phyloP scores from a whole-genome alignment of 2,113 vertebrate genomes.

The Anarhynchus alexandrinus region DNA sequence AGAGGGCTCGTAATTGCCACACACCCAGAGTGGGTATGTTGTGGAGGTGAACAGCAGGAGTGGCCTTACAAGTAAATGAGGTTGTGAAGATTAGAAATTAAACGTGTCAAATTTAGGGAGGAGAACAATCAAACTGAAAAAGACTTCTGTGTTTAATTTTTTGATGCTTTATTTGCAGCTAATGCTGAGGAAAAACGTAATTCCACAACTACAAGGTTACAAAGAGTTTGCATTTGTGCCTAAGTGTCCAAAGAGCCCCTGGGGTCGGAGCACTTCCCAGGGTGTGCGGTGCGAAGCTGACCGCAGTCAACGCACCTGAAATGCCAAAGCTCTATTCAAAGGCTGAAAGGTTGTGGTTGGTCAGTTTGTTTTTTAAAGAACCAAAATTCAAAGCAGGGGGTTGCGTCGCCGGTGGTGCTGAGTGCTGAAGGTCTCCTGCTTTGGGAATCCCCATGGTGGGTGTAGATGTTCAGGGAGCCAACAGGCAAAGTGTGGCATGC shows the following conservation, averaged over 20 bases:
- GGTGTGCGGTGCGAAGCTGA: not conserved
- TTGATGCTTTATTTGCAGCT: not conserved
- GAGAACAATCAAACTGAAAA: not conserved
- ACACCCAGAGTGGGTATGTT: not conserved
- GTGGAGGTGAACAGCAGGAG: not conserved
- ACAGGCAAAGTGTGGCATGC: not conserved
- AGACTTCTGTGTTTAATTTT: not conserved
- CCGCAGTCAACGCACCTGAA: not conserved
- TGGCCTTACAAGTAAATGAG: not conserved
- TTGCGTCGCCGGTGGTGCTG: fast-evolving
- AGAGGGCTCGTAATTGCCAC: not conserved
- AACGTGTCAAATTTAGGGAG: not conserved
- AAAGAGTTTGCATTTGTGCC: not conserved
- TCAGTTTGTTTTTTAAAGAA: not conserved
- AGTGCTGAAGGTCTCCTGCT: fast-evolving
- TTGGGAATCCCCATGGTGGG: not conserved
- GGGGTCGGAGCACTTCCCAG: not conserved
- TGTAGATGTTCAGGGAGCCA: not conserved
- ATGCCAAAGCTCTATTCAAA: not conserved
- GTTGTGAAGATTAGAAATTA: not conserved
- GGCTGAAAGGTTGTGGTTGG: not conserved
- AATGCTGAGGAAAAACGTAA: not conserved
- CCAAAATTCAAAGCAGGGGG: not conserved
- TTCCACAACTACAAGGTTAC: not conserved
- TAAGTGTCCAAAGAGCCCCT: not conserved